A percentile compares a stretch with the other conserved stretches of the same genome.
phyloP scores from a whole-genome alignment of 2,888 invertebrate species.

The Strigamia crassipes region DNA sequence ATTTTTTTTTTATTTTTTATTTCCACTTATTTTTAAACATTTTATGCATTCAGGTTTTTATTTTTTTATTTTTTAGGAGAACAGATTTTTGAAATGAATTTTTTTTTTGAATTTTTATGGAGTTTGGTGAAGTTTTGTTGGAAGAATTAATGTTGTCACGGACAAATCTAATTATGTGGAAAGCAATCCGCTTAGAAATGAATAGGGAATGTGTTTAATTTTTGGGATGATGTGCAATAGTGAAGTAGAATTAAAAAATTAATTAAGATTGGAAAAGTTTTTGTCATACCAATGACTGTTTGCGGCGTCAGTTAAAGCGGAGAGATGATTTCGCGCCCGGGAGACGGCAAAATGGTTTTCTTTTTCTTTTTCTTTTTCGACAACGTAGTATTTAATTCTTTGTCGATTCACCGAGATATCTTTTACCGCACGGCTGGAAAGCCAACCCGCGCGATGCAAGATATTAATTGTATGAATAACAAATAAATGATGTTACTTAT shows the following conservation, averaged over 20 bases:
- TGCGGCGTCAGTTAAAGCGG: too few species aligned
- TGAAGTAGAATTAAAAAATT: not conserved
- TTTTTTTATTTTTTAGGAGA: too few species aligned
- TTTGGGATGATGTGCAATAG: not conserved
- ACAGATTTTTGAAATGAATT: not conserved
- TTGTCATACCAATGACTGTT: not conserved
- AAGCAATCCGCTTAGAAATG: not conserved
- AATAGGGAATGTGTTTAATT: not conserved
- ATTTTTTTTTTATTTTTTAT: not conserved
- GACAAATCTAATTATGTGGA: conserved; percentile 8
- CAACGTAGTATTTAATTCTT: too few species aligned
- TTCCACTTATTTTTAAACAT: not conserved
- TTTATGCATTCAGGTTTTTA: not conserved
- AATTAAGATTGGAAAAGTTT: not conserved
- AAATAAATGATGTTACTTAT: too few species aligned
- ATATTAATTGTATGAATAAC: too few species aligned
- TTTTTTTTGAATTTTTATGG: not conserved
- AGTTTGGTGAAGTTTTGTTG: not conserved
- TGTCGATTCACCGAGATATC: too few species aligned
- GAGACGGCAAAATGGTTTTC: too few species aligned
- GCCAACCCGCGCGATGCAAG: too few species aligned
- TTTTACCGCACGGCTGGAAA: too few species aligned
- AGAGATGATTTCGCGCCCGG: too few species aligned
- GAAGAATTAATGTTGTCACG: not conserved
- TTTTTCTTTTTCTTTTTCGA: too few species aligned